These are phyloP conservation scores for Bubalus kerabau DNA, from an alignment of 2,113 vertebrate species.

Conservation along the genomic window DNA sequence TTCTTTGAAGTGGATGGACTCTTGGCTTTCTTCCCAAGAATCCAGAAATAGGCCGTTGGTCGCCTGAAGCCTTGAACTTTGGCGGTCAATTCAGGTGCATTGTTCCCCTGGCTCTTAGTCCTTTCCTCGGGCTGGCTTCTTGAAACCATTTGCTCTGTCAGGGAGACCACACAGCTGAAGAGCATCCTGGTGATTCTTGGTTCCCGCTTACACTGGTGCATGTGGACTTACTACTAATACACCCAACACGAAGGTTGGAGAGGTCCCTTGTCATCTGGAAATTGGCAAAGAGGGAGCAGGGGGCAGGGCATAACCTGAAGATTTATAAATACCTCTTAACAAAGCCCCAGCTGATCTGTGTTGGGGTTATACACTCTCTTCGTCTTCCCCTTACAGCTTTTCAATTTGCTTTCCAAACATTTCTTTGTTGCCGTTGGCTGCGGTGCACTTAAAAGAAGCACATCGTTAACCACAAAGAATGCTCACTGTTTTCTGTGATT, in stretches of 20 bases:
- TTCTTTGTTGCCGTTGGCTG: conserved; percentile 78
- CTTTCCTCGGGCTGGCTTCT: neutral
- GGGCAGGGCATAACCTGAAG: conserved; percentile 47
- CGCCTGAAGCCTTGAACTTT: conserved; percentile 1
- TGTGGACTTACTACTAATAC: conserved; percentile 30
- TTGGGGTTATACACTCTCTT: conserved; percentile 60
- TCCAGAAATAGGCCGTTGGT: neutral
- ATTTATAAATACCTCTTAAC: conserved; percentile 72
- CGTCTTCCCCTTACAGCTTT: conserved; percentile 68
- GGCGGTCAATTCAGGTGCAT: conserved; percentile 33
- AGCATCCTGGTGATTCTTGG: neutral
- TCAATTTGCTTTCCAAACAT: conserved; percentile 80
- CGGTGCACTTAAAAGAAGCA: conserved; percentile 76
- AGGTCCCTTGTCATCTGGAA: conserved; percentile 71
- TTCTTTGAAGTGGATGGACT: conserved; percentile 32
- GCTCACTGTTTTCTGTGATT: conserved; percentile 74
- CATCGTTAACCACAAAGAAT: conserved; percentile 77
- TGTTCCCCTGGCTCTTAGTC: neutral
- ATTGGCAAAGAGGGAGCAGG: neutral
- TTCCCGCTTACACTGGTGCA: neutral
- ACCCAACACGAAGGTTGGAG: conserved; percentile 52
- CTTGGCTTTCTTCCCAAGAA: conserved; percentile 7
- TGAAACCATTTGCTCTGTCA: neutral
- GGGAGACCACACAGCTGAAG: neutral
- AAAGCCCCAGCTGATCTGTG: conserved; percentile 66